phyloP scores from a whole-genome alignment of 2,113 vertebrate species.

The Natator depressus region DNA sequence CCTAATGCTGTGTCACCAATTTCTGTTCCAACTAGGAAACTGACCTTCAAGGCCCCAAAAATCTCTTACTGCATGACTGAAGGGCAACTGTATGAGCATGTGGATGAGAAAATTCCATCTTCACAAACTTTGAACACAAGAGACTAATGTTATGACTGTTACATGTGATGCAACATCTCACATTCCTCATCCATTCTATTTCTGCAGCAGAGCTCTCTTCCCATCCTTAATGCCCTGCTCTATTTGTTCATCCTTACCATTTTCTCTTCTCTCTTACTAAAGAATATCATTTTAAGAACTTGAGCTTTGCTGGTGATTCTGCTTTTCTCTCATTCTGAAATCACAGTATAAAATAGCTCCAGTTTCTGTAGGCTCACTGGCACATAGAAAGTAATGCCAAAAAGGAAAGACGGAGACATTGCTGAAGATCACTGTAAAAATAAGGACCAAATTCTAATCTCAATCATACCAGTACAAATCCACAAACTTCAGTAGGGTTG shows the following conservation, averaged over 20 bases:
- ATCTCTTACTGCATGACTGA: not conserved
- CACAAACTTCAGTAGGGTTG: not conserved
- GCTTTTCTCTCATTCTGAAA: not conserved
- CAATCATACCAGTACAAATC: not conserved
- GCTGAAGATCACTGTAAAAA: not conserved
- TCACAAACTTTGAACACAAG: not conserved
- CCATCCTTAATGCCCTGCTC: not conserved
- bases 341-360: not conserved
- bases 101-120: not conserved
- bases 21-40: not conserved
- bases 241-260: not conserved
- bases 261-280: not conserved
- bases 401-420: not conserved
- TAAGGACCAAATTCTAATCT: not conserved
- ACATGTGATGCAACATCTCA: not conserved
- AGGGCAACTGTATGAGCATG: not conserved
- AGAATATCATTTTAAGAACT: not conserved
- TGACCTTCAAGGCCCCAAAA: not conserved
- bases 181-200: not conserved
- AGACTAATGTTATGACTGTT: not conserved
- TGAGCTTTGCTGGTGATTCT: not conserved
- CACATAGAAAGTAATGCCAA: not conserved
- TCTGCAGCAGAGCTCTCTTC: not conserved
- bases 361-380: not conserved
- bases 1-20: not conserved